Evolutionary conservation across 2,888 invertebrate genomes (phyloP), one percentile per base, ranked within the genome.

Genomic region (Polymixis lichenea): DNA sequence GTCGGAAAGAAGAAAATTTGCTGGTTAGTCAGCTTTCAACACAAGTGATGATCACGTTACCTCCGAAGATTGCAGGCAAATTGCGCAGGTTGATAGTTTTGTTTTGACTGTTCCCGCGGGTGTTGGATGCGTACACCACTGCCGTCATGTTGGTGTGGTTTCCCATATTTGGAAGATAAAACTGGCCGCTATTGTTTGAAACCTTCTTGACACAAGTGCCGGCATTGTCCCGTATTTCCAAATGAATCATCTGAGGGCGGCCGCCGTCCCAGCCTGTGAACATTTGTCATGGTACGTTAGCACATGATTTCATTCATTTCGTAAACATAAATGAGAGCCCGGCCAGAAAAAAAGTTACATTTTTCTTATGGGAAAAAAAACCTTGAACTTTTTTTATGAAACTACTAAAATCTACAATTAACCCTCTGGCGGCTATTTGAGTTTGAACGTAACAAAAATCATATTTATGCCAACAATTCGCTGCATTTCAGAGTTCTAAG

Each of bases 231-330:
- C 90, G 73, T 0, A 95, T 79, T 38, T 94, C 93, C 0, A 95
- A 75, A 73, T 94, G 93, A 0, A 95, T 78, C 0, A 79, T 90
- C 80, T 95, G 95, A 0, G 92, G 88, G 0, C 95, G 91, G 0
- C 95, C 95, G 2, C 95, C 95, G 68, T 95, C 93, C 95, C 95
- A 95, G 17, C 92, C 95, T 95, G 72, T 19, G 11, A 46, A 71
- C 60, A 43, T 51, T 2, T 13, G 13, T 4, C 6, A 43, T 32
- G 3, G 8, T n/a, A 53, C 15, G 0, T 61, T 70, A 70, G 49
- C 32, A 25, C 22, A 75, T 28, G 38, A 38, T 38, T 38, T 38
- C 38, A 38, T 38, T 3, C 3, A 38, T 38, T 38, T 38, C 38
- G 38, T 38, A 38, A 38, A 3, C 38, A 38, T 5, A 38, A 38